Percentiles rank a stretch among this genome's conserved stretches.
Conservation (phyloP, 2,888 invertebrate species). For the Trachelus tabidus region DNA sequence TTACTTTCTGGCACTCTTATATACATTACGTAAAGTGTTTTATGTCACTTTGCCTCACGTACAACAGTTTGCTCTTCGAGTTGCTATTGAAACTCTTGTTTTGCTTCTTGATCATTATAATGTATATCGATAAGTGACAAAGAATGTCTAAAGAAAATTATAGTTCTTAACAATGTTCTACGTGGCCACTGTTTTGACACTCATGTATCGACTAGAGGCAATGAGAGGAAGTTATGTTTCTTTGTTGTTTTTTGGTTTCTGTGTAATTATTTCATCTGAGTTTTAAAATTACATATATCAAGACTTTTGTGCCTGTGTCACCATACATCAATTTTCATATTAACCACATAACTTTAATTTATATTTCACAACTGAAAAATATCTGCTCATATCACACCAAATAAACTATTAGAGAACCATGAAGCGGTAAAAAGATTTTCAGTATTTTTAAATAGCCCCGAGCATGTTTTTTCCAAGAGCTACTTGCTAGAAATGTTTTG, state of each 20-base stretch:
- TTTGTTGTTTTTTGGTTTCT: neutral
- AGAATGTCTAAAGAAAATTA: neutral
- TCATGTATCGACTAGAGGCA: neutral
- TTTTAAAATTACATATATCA: neutral
- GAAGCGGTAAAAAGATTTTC: neutral
- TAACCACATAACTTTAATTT: neutral
- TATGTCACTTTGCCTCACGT: neutral
- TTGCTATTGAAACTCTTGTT: neutral
- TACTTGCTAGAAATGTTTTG: neutral
- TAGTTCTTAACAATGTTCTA: neutral
- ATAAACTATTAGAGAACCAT: neutral
- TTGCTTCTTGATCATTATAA: neutral
- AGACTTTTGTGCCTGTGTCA: neutral
- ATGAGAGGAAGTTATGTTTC: neutral
- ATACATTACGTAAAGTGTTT: neutral
- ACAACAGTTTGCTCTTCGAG: neutral
- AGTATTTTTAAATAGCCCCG: neutral
- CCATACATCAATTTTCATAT: neutral
- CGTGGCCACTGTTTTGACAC: neutral
- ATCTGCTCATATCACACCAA: neutral
- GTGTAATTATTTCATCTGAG: neutral
- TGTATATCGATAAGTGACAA: neutral
- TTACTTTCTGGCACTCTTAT: neutral
- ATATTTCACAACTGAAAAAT: neutral
- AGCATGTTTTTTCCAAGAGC: neutral